Evolutionary conservation across 2,888 invertebrate genomes (phyloP).

Genomic region (Leptarthrus brevirostris): DNA sequence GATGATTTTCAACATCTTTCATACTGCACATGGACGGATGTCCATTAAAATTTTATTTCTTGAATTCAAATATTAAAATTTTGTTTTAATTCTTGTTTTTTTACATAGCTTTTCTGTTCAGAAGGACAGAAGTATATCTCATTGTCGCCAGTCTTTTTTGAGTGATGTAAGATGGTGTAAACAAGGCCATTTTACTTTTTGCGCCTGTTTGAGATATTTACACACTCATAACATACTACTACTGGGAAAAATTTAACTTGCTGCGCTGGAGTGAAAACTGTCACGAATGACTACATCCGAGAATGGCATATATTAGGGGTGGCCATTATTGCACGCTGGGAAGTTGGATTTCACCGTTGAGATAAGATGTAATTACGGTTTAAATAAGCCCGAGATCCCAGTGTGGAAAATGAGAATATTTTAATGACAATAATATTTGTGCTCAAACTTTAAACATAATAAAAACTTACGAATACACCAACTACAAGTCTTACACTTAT

Average conservation of each 20-base stretch:
- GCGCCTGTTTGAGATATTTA: background rate
- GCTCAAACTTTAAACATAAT: slow-evolving; percentile 21
- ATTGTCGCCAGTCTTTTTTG: background rate
- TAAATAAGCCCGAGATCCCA: slow-evolving; percentile 3
- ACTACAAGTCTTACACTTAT: background rate
- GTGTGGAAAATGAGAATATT: slow-evolving; percentile 11
- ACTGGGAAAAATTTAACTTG: slow-evolving; percentile 12
- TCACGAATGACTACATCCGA: slow-evolving; percentile 16
- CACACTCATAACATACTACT: background rate
- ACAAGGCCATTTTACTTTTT: background rate
- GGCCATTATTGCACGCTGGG: too few relatives aligned
- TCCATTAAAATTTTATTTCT: slow-evolving; percentile 31
- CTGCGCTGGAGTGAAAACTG: background rate
- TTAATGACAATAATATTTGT: background rate
- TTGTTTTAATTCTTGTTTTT: background rate
- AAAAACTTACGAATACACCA: slow-evolving; percentile 21
- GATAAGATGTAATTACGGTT: slow-evolving; percentile 13
- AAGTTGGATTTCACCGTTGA: too few relatives aligned
- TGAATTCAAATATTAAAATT: too few relatives aligned
- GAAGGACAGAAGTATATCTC: background rate
- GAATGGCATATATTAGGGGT: background rate
- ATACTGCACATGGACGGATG: slow-evolving; percentile 4
- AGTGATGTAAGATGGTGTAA: slow-evolving; percentile 1
- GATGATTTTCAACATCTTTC: background rate
- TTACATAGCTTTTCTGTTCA: background rate